These are phyloP conservation scores for Campopleginae sp. DNA, from an alignment of 2,888 invertebrate species.

Conservation along the genomic window DNA sequence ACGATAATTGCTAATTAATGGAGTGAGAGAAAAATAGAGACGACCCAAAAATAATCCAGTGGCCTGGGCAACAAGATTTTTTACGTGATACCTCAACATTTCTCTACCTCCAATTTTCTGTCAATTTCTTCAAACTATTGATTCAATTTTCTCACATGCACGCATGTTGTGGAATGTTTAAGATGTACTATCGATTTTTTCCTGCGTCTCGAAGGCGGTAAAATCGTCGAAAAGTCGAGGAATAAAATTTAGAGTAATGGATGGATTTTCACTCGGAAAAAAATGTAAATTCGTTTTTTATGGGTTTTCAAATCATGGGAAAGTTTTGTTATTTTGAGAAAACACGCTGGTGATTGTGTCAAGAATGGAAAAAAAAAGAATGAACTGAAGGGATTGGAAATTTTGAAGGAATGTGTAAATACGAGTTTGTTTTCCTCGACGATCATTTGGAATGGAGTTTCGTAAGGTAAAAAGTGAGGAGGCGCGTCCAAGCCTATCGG, in stretches of 20 bases:
- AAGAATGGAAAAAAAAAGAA: not conserved
- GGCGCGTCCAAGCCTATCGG: not conserved
- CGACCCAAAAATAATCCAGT: no score
- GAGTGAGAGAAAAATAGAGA: not conserved
- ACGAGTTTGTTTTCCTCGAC: not conserved
- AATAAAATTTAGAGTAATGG: not conserved
- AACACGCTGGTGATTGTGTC: not conserved
- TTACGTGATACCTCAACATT: no score
- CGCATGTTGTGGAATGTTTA: no score
- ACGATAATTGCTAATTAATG: not conserved
- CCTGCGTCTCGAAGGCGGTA: no score
- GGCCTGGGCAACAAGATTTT: no score
- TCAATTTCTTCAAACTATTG: no score
- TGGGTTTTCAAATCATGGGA: not conserved
- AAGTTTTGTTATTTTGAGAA: not conserved
- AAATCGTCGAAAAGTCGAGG: not conserved
- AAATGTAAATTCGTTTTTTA: not conserved
- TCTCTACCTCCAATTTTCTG: no score
- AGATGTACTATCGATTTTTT: no score
- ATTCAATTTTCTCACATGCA: no score
- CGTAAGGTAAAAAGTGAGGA: not conserved
- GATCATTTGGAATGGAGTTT: not conserved
- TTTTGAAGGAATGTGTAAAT: not conserved
- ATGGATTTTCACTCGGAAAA: not conserved
- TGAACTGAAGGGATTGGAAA: not conserved